Base-by-base conservation (phyloP, 1,140 invertebrate species). In the roundworm (Caenorhabditis elegans) region DNA sequence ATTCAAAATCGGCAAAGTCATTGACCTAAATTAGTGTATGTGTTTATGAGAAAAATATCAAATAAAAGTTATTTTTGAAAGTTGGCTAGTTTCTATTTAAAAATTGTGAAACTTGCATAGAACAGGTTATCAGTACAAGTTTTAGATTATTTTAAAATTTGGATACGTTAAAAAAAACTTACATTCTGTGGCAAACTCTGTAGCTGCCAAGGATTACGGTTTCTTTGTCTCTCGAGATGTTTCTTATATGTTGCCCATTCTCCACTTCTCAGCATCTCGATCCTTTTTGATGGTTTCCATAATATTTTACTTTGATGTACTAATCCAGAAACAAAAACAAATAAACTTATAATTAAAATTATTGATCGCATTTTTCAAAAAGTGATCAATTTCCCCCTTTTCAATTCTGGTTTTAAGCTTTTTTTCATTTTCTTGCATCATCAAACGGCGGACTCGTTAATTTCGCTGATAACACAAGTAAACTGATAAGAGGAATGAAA, bases 1-100 rank as follows among this genome's bases (percentile, higher is more conserved):
- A 81, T 28, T 81, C 79, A 15, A 49, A 24, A 47, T 75, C 76
- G 46, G 51, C 76, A 22, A 39, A 70, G 10, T 70, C 60, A n/a
- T 70, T 70, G 60, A 70, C 60, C n/a, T n/a, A n/a, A n/a, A n/a
- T n/a, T n/a, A n/a, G n/a, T n/a, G n/a, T n/a, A n/a, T n/a, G n/a
- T n/a, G n/a, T n/a, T n/a, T n/a, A n/a, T n/a, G n/a, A n/a, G n/a
- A n/a, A n/a, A n/a, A n/a, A n/a, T n/a, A n/a, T n/a, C n/a, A n/a
- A n/a, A n/a, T n/a, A n/a, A n/a, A n/a, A n/a, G n/a, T n/a, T n/a
- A n/a, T n/a, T n/a, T n/a, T n/a, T n/a, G n/a, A n/a, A n/a, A n/a
- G n/a, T n/a, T n/a, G n/a, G n/a, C n/a, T n/a, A n/a, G n/a, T n/a
- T n/a, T n/a, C n/a, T n/a, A n/a, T n/a, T n/a, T n/a, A n/a, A n/a